Evolutionary conservation across 2,888 invertebrate genomes (phyloP), one percentile per base, ranked within the genome.

Genomic region (Tachina grossa): DNA sequence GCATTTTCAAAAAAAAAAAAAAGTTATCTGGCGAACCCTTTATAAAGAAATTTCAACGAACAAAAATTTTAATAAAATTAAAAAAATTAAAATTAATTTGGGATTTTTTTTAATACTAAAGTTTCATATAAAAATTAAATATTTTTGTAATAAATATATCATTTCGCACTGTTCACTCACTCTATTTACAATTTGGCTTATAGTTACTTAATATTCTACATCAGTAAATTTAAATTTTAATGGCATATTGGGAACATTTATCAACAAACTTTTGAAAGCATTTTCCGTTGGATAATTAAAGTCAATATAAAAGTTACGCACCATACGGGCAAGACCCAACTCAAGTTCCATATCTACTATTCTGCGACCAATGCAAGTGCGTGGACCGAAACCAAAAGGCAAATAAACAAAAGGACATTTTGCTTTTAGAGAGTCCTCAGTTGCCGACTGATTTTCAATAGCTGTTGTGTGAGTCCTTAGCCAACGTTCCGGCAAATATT

Each of bases 281-380:
- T 89, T 89, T 41, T 89, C 87, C 0, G 85, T 88, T 8, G 89
- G 82, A 79, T 88, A 85, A 41, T 89, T 88, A 51, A 88, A 90
- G 43, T 88, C 88, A 9, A 90, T 84, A 39, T 87, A 31, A 47
- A 92, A 93, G 72, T 92, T 90, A 47, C 91, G 88, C 9, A 93
- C 76, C 11, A 88, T 66, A n/a, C 87, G 85, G 0, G 88, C 87
- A 13, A 88, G 55, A 1, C 86, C 87, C 16, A 93, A 92, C 91
- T 94, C 94, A 74, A 96, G 93, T 91, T 96, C 96, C 86, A 96
- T 92, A 89, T 95, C 95, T 0, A 96, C 96, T 87, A 96, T 94
- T 89, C 96, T 92, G 89, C 95, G 93, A 3, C 96, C 96, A 85
- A 95, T 94, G 89, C 96, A 96, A 78, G 94, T 94, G 83, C 95